These are phyloP conservation scores for Heteromurus nitidus DNA, from an alignment of 2,888 invertebrate genomes.

Conservation along the genomic window DNA sequence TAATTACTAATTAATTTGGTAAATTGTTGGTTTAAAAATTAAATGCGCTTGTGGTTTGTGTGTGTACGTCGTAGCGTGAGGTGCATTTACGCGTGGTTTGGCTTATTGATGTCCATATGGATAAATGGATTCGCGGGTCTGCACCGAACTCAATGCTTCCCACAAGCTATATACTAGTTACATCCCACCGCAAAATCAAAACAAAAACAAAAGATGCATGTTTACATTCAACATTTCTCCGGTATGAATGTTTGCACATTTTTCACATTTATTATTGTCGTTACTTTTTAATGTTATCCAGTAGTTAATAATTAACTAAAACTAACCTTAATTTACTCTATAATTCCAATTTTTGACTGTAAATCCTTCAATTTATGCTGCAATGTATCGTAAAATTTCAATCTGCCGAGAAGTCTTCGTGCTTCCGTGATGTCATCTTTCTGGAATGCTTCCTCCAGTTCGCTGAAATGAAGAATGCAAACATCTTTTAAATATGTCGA, in stretches of 20 bases:
- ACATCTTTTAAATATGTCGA: not conserved
- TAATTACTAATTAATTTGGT: too few relatives aligned
- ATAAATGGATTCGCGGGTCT: conserved; percentile 1
- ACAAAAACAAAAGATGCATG: too few relatives aligned
- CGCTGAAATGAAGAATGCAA: conserved; percentile 74
- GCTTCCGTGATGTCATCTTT: conserved; percentile 81
- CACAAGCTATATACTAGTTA: not conserved
- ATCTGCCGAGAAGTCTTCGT: conserved; percentile 81
- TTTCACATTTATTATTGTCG: too few relatives aligned
- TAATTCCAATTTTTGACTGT: conserved; percentile 80
- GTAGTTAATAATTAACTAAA: too few relatives aligned
- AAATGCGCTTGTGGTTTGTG: too few relatives aligned
- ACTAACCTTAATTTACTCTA: too few relatives aligned
- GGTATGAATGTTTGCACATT: too few relatives aligned
- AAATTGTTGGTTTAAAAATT: too few relatives aligned
- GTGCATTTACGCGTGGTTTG: conserved; percentile 7
- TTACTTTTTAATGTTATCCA: too few relatives aligned
- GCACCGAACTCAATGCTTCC: not conserved
- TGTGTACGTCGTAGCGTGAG: too few relatives aligned
- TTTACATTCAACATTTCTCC: too few relatives aligned
- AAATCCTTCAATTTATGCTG: conserved; percentile 84
- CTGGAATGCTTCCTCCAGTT: conserved; percentile 82
- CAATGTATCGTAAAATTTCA: conserved; percentile 91
- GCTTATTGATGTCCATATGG: conserved; percentile 14
- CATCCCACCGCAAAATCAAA: too few relatives aligned